phyloP scores from a whole-genome alignment of 2,797 vertebrate genomes.

The Todus mexicanus region DNA sequence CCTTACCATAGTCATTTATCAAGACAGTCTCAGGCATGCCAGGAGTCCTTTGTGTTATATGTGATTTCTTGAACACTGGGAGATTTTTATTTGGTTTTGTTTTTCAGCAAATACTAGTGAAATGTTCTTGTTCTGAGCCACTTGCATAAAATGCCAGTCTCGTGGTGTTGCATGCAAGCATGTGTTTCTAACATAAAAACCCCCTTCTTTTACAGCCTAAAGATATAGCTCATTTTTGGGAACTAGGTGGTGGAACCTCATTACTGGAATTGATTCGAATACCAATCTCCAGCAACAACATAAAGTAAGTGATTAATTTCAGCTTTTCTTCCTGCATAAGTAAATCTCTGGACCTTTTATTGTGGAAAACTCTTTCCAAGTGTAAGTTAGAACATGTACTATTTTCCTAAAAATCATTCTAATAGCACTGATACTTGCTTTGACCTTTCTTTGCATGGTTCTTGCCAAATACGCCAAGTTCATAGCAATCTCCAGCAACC shows the following conservation, averaged over 20 bases:
- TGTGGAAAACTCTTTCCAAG: not conserved
- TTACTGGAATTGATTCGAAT: constrained; percentile 89
- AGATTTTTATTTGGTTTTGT: not conserved
- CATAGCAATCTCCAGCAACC: not conserved
- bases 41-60: not conserved
- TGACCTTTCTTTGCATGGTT: not conserved
- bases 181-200: not conserved
- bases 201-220: constrained; percentile 82
- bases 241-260: constrained; percentile 92
- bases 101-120: not conserved
- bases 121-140: not conserved
- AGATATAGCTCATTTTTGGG: constrained; percentile 95
- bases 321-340: not conserved
- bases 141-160: not conserved
- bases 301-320: constrained; percentile 75
- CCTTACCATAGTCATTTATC: not conserved
- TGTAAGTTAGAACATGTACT: not conserved
- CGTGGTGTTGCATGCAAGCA: not conserved
- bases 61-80: not conserved
- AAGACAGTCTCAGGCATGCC: not conserved
- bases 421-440: not conserved
- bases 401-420: not conserved
- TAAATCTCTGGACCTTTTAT: not conserved
- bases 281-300: constrained; percentile 81
- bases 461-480: not conserved